A percentile compares a stretch with the other conserved stretches of the same genome.
These are phyloP conservation scores for Linurgus olivaceus DNA, from an alignment of 2,797 vertebrate species.

Conservation along the genomic window DNA sequence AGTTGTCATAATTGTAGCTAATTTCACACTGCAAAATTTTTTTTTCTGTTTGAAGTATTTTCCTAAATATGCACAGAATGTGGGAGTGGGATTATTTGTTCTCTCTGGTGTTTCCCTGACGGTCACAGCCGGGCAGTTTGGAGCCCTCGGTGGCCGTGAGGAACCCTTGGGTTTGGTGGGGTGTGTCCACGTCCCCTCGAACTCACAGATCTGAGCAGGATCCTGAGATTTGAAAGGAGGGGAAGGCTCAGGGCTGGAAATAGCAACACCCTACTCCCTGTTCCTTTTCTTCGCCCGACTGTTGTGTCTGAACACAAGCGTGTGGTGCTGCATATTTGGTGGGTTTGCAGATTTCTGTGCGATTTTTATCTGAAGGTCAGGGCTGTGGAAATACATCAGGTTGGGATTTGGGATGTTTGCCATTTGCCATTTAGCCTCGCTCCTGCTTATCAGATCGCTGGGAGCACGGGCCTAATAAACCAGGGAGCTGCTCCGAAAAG, in stretches of 20 bases:
- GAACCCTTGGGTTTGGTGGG: not conserved
- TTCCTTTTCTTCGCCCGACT: not conserved
- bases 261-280: slow-evolving; percentile 42
- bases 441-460: slow-evolving; percentile 73
- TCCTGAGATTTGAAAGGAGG: slow-evolving; percentile 26
- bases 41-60: slow-evolving; percentile 76
- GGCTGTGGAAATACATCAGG: slow-evolving; percentile 72
- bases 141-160: not conserved
- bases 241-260: slow-evolving; percentile 43
- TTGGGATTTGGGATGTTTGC: slow-evolving; percentile 72
- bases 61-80: slow-evolving; percentile 55
- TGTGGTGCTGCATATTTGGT: slow-evolving; percentile 62
- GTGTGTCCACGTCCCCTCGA: not conserved
- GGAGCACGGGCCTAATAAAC: slow-evolving; percentile 65
- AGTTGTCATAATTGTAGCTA: slow-evolving; percentile 82
- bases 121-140: not conserved
- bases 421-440: slow-evolving; percentile 71
- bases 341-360: slow-evolving; percentile 63
- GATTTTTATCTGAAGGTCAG: slow-evolving; percentile 76
- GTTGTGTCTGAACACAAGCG: slow-evolving; percentile 60
- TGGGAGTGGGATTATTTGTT: slow-evolving; percentile 36
- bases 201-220: not conserved
- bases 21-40: slow-evolving; percentile 76
- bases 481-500: slow-evolving; percentile 49
- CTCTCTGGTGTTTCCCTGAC: not conserved